Evolutionary conservation across 2,797 vertebrate genomes (phyloP).

Genomic region (Nyctalus aviator): DNA sequence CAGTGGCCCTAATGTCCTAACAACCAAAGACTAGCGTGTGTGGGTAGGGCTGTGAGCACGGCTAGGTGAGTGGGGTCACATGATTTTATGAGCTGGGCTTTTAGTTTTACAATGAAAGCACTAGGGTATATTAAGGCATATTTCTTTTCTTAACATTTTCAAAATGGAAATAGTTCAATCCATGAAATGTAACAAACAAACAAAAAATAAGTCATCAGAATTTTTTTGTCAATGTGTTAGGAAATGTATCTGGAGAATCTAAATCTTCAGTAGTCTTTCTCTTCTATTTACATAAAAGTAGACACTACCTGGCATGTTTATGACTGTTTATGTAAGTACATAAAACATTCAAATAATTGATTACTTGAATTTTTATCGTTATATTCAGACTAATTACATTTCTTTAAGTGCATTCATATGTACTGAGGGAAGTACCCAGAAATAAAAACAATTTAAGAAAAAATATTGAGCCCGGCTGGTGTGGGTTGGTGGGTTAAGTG

Average conservation of each 20-base stretch:
- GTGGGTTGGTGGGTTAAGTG: no score
- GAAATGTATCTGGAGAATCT: background rate
- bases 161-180: background rate
- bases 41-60: no score
- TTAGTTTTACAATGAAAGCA: slow-evolving; percentile 10
- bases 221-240: background rate
- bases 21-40: no score
- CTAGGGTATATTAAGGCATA: background rate
- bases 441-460: background rate
- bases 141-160: slow-evolving; percentile 6
- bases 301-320: background rate
- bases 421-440: background rate
- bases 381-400: background rate
- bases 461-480: background rate
- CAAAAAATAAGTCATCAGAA: background rate
- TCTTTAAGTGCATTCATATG: background rate
- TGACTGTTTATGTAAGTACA: background rate
- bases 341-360: background rate
- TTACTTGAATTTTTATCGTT: background rate
- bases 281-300: background rate
- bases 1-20: no score
- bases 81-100: no score
- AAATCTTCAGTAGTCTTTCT: background rate
- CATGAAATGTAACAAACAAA: background rate
- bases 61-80: no score